Evolutionary conservation across 2,113 vertebrate genomes (phyloP).

Genomic region (Elaphurus davidianus): DNA sequence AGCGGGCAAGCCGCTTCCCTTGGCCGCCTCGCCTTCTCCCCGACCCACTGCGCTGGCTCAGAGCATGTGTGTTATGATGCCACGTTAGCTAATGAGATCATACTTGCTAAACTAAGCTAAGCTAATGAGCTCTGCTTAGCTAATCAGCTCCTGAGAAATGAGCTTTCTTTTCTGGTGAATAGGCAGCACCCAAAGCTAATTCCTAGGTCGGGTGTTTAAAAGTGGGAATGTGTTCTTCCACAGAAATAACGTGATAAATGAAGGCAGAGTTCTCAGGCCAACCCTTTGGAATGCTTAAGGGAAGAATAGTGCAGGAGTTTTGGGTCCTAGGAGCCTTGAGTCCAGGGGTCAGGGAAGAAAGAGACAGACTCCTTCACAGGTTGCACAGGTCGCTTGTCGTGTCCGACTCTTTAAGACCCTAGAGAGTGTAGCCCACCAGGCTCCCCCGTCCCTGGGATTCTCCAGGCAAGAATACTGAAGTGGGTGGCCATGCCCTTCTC

Average conservation of each 20-base stretch:
- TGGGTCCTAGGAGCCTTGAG: no score
- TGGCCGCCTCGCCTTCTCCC: not conserved
- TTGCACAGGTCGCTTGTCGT: not conserved
- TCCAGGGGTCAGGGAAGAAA: not conserved
- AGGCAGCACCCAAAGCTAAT: not conserved
- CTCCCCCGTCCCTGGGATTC: not conserved
- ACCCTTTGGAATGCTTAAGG: not conserved
- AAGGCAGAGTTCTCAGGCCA: not conserved
- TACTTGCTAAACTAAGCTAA: conserved; percentile 76
- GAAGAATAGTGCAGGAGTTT: fast-evolving
- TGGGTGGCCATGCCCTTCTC: not conserved
- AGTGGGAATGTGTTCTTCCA: not conserved
- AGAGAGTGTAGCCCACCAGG: not conserved
- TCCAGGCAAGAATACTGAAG: not conserved
- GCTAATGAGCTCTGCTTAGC: conserved; percentile 76
- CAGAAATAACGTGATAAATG: not conserved
- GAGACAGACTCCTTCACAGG: fast-evolving
- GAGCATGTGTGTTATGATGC: not conserved
- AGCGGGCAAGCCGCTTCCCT: not conserved
- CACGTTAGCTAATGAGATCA: conserved; percentile 76
- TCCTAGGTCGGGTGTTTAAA: not conserved
- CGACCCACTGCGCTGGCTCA: not conserved
- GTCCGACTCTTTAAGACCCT: not conserved
- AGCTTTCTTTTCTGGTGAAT: not conserved
- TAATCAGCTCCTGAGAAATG: conserved; percentile 40